Evolutionary conservation across 2,888 invertebrate species (phyloP), one percentile per base, ranked within the genome.

Genomic region (Leptarthrus brevirostris): DNA sequence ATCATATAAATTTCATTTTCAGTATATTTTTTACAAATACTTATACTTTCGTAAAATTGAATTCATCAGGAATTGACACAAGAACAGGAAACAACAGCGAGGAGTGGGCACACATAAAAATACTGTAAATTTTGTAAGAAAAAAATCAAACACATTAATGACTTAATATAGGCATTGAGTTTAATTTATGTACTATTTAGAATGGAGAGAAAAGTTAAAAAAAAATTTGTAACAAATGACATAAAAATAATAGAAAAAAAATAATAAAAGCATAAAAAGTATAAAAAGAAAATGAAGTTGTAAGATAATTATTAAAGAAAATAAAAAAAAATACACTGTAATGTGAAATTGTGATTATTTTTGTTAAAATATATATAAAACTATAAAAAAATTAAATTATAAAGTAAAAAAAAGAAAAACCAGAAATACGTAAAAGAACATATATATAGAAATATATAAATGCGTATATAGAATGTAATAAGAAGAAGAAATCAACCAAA

Each of bases 271-370:
- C 52, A 36, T 34, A 53, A 74, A 40, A 66, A 53, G 71, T 74
- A 56, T 53, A 72, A 36, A 64, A 74, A 75, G 73, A 12, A 52
- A 69, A 73, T 74, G 73, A 78, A 77, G 75, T 72, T 74, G 75
- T 74, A 76, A 75, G 58, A 77, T 76, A 77, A 76, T 54, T 54
- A 36, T 53, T 66, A 36, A 40, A 36, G 53, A 61, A 70, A 73
- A 71, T 69, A 64, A 49, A 22, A 61, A 56, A 36, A 52, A 71
- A 56, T 44, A 74, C 66, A 74, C 74, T 75, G 73, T 75, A 76
- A 76, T 77, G 76, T 78, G 77, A 77, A 79, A 79, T 79, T 77
- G 78, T 78, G 78, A 77, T 77, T 77, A 78, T 76, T 77, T 78
- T 78, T 78, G 79, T 77, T 79, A 76, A 76, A 74, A 76, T 77